Conservation (phyloP, 2,113 vertebrate genomes). For the Tapirus terrestris region DNA sequence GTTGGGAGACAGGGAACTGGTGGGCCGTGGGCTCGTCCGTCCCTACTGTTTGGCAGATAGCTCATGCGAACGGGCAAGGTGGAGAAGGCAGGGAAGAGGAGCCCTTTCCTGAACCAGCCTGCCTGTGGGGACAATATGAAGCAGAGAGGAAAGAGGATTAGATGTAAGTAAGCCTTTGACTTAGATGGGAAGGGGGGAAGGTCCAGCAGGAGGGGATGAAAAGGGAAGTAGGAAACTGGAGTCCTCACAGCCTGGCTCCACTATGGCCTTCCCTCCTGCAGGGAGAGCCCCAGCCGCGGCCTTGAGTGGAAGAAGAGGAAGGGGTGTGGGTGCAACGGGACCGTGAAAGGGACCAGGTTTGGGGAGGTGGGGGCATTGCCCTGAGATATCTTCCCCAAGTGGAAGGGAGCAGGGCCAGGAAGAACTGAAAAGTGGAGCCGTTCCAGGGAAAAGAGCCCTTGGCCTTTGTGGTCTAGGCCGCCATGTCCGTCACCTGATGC, state of each 20-base stretch:
- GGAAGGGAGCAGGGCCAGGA: background rate
- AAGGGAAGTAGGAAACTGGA: background rate
- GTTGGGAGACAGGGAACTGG: background rate
- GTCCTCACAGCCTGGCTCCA: background rate
- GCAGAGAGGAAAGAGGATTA: background rate
- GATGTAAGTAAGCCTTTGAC: background rate
- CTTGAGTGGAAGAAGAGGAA: background rate
- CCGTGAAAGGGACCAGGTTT: background rate
- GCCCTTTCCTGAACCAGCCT: background rate
- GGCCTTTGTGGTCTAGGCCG: background rate
- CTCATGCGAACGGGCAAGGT: background rate
- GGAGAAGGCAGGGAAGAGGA: background rate
- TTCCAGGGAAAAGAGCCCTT: background rate
- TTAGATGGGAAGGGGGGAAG: background rate
- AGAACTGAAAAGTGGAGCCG: background rate
- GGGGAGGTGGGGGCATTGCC: background rate
- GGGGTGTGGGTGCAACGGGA: background rate
- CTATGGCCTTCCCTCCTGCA: background rate
- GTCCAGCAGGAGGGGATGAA: background rate
- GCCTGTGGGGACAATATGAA: rapidly evolving
- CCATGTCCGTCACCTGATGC: background rate
- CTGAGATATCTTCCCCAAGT: background rate
- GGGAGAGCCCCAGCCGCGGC: rapidly evolving
- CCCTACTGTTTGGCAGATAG: rapidly evolving
- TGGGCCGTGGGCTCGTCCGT: background rate